These are phyloP conservation scores for Laterallus jamaicensis DNA, from an alignment of 2,113 vertebrate genomes.

Conservation along the genomic window DNA sequence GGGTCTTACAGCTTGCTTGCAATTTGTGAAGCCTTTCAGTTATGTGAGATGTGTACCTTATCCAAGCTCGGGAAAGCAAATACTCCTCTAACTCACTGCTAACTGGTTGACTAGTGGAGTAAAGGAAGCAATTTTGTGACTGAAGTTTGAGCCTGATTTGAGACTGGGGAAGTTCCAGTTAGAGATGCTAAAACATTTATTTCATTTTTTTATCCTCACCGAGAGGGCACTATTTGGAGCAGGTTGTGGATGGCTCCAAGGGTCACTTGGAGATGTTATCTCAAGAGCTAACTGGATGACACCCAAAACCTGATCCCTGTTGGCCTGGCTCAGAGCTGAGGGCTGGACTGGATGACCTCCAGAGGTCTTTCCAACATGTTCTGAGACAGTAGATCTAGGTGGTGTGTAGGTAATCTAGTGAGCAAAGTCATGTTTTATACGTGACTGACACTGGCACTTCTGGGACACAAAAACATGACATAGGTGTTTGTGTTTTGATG, in stretches of 20 bases:
- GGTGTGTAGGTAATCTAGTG: neutral
- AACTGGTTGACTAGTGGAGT: neutral
- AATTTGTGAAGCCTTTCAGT: neutral
- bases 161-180: neutral
- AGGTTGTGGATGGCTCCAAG: neutral
- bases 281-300: neutral
- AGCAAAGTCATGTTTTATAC: neutral
- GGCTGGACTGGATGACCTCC: neutral
- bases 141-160: neutral
- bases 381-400: neutral
- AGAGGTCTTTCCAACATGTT: neutral
- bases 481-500: neutral
- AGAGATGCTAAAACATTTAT: neutral
- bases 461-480: neutral
- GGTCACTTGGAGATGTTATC: neutral
- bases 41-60: neutral
- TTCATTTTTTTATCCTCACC: neutral
- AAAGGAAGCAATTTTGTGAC: neutral
- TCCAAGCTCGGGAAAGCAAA: neutral
- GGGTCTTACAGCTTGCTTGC: neutral
- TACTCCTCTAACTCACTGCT: neutral
- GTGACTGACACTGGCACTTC: rapidly evolving
- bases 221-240: neutral
- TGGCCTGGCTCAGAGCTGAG: neutral
- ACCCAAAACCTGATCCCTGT: rapidly evolving